Evolutionary conservation across 37 sponge, comb jelly and placozoan species (phyloP).

Genomic region (Axinella damicornis): DNA sequence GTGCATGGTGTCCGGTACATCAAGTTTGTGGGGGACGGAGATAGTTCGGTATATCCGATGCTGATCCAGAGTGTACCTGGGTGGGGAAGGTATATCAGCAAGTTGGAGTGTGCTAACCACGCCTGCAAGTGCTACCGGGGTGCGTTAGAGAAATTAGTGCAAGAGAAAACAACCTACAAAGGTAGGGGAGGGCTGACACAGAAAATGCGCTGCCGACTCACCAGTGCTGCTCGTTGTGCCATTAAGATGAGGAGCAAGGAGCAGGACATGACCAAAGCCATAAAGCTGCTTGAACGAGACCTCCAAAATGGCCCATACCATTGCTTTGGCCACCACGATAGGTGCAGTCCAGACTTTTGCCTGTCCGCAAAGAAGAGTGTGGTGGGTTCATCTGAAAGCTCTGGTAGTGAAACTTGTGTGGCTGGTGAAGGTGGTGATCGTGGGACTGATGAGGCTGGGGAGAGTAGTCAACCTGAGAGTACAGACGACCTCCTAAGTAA

Average conservation of each 20-base stretch:
- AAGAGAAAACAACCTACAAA: conserved; percentile 28
- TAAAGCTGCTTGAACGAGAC: no score
- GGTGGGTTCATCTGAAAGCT: no score
- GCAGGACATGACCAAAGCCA: neutral
- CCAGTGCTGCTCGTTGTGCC: conserved; percentile 45
- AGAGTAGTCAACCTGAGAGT: no score
- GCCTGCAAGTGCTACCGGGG: conserved; percentile 51
- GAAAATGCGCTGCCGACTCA: conserved; percentile 24
- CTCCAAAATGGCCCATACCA: no score
- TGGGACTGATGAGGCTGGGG: no score
- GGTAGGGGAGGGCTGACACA: conserved; percentile 49
- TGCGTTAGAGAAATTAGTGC: conserved; percentile 33
- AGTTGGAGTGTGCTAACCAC: conserved; percentile 62
- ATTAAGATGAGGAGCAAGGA: conserved; percentile 50
- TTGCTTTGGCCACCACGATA: no score
- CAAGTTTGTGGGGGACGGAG: conserved; percentile 47
- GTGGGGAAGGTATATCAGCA: conserved; percentile 34
- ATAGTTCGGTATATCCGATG: conserved; percentile 31
- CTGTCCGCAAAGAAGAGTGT: no score
- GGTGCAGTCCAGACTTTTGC: no score
- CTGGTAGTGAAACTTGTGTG: conserved; percentile 1
- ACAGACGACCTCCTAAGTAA: no score
- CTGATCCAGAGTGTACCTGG: conserved; percentile 28
- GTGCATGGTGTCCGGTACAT: conserved; percentile 41
- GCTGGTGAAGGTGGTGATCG: conserved; percentile 8